Evolutionary conservation across 2,797 vertebrate species (phyloP).

Genomic region (Ambastaia sidthimunki): DNA sequence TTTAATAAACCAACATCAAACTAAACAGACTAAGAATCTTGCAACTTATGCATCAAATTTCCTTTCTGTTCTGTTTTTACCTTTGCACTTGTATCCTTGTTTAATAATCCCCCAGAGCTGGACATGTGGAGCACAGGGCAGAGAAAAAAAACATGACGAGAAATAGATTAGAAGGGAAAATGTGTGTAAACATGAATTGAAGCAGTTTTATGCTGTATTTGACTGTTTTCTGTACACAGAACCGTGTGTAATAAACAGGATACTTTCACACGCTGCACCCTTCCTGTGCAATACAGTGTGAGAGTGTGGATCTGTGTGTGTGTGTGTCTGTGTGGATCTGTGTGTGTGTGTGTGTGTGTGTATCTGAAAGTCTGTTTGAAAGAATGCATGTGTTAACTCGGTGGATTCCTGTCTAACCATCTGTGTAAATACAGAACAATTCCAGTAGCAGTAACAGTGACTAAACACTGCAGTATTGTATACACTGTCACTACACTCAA

Average conservation of each 20-base stretch:
- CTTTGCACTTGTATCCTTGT: slow-evolving; percentile 99
- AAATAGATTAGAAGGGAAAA: slow-evolving; percentile 70
- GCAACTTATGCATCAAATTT: not conserved
- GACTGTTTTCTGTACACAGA: slow-evolving; percentile 43
- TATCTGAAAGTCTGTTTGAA: slow-evolving; percentile 33
- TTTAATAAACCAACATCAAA: slow-evolving; percentile 8
- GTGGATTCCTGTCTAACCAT: slow-evolving; percentile 26
- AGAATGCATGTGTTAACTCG: too few relatives aligned
- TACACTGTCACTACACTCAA: not conserved
- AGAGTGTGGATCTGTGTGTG: slow-evolving; percentile 24
- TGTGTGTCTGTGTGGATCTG: not conserved
- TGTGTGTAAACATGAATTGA: slow-evolving; percentile 57
- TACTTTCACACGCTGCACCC: slow-evolving; percentile 78
- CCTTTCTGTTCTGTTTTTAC: slow-evolving; percentile 69
- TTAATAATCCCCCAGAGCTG: slow-evolving; percentile 99
- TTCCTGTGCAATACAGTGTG: slow-evolving; percentile 72
- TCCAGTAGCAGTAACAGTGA: slow-evolving; percentile 16
- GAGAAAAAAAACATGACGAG: slow-evolving; percentile 60
- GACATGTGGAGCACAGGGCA: slow-evolving; percentile 57
- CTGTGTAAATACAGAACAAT: slow-evolving; percentile 52
- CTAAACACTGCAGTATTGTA: slow-evolving; percentile 25
- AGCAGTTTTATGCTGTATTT: slow-evolving; percentile 68
- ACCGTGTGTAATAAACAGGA: slow-evolving; percentile 80
- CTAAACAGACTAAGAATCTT: not conserved
- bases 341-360: slow-evolving; percentile 2